Evolutionary conservation across 2,113 vertebrate species (phyloP).

Genomic region (Misgurnus mizolepis): DNA sequence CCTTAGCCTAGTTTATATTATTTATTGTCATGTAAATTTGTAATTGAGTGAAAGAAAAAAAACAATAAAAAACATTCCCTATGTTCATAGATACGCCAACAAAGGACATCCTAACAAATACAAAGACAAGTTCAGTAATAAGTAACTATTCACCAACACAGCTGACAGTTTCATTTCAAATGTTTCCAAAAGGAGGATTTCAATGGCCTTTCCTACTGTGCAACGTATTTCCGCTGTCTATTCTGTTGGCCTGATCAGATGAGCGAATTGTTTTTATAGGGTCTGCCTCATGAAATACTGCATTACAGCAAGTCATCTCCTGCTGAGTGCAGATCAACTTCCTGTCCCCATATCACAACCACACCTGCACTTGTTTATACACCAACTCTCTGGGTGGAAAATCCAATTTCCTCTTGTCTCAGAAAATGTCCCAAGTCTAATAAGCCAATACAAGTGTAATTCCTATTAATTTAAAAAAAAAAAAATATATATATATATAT

Average conservation of each 20-base stretch:
- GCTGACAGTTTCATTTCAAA: slow-evolving; percentile 51
- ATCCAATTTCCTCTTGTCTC: slow-evolving; percentile 31
- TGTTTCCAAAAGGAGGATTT: slow-evolving; percentile 63
- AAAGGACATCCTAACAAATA: slow-evolving; percentile 24
- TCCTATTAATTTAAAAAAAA: too few species aligned
- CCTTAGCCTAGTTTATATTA: too few species aligned
- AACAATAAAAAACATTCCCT: too few species aligned
- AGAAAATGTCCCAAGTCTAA: too few species aligned
- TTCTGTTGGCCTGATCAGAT: slow-evolving; percentile 65
- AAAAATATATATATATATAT: too few species aligned
- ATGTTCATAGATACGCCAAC: too few species aligned
- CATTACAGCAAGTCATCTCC: slow-evolving; percentile 45
- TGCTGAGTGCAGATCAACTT: slow-evolving; percentile 59
- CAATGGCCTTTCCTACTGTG: slow-evolving; percentile 49
- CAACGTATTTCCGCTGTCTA: slow-evolving; percentile 59
- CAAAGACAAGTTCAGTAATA: neutral
- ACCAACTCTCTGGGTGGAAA: slow-evolving; percentile 38
- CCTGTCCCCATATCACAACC: slow-evolving; percentile 62
- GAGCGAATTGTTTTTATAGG: slow-evolving; percentile 62
- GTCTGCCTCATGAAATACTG: slow-evolving; percentile 45
- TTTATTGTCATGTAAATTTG: too few species aligned
- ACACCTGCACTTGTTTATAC: slow-evolving; percentile 57
- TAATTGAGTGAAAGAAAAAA: too few species aligned
- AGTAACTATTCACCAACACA: slow-evolving; percentile 11
- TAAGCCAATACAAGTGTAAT: too few species aligned